Base-by-base conservation (phyloP, 2,797 vertebrate genomes). In the Mus caroli region DNA sequence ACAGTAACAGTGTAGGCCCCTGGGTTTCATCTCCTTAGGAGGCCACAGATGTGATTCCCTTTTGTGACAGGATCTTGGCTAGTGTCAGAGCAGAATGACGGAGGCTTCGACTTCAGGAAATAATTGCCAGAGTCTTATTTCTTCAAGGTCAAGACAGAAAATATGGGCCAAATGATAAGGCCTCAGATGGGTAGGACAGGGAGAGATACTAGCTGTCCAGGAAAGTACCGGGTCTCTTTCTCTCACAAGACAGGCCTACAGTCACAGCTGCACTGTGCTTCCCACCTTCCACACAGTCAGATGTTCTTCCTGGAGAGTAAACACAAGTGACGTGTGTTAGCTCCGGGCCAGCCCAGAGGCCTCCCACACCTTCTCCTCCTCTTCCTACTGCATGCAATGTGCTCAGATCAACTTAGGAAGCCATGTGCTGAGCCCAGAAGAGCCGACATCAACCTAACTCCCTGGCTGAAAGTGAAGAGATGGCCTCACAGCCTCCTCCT, bases 121-220 rank as follows among this genome's bases (percentile, higher is more conserved):
- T 69, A 52, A 92, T 94, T 76, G 71, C 31, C 22, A 62, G 28
- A 80, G 22, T 50, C 62, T 93, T 58, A 82, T 71, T 90, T 97
- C 85, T 82, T 79, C 24, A 10, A 86, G 52, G 69, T 86, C 46
- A 58, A 79, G 93, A 62, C 17, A 79, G 90, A 76, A 95, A 76
- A 67, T 73, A 75, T 67, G 92, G 60, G 52, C 22, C n/a, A 28
- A 84, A 96, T 83, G 90, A 86, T 46, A 82, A 92, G 0, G 15
- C 50, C 15, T 64, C 54, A 6, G 13, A 24, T 67, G 8, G 20
- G 8, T 52, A 34, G 50, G 37, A 22, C 34, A 52, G 54, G 28
- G 24, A 31, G 71, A 15, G 9, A 58, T 11, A 15, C 58, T 20
- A 11, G n/a, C 24, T 22, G 9, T 3, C 52, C 46, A 26, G 43